Base-by-base conservation (phyloP, 2,113 vertebrate genomes). In the Poeciliopsis occidentalis region DNA sequence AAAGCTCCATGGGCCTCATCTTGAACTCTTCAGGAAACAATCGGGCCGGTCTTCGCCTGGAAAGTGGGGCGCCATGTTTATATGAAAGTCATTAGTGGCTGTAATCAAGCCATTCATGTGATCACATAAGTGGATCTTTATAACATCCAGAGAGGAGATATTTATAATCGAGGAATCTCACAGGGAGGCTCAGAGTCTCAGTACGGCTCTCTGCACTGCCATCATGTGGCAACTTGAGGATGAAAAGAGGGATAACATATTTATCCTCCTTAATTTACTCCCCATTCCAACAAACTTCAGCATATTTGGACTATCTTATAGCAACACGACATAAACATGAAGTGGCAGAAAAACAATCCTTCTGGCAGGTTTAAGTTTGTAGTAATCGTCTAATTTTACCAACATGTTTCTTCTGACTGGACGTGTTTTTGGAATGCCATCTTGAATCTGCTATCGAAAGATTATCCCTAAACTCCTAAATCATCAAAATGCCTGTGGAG, bases 1-100 rank as follows among this genome's bases (percentile, higher is more conserved):
- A 60, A 73, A 81, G 34, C 39, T 47, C 51, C 54, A 71, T 32
- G 67, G 22, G 65, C 51, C 67, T 69, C 66, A 65, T 74, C 80
- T 67, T 76, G 34, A 74, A 60, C 69, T 57, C 44, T 66, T 60
- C 41, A 22, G 73, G 73, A 69, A 78, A 73, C 76, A 68, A 69
- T 65, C 71, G 11, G 54, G 30, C 71, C 71, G 32, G 2, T 67
- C 31, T 74, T 57, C 66, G 60, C 79, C 75, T 70, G 19, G 47
- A 51, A 51, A 51, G 47, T 22, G 19, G 19, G 19, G 47, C 47
- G 41, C 78, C 44, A 29, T 41, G 64, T 72, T 83, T 71, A 41
- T 30, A 64, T 64, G 30, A 22, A 24, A 67, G 62, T 71, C 51
- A 62, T 64, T 34, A 67, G 63, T 32, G 75, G 32, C 57, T 70